phyloP scores from a whole-genome alignment of 2,888 invertebrate genomes.

The Yponomeuta cagnagella region DNA sequence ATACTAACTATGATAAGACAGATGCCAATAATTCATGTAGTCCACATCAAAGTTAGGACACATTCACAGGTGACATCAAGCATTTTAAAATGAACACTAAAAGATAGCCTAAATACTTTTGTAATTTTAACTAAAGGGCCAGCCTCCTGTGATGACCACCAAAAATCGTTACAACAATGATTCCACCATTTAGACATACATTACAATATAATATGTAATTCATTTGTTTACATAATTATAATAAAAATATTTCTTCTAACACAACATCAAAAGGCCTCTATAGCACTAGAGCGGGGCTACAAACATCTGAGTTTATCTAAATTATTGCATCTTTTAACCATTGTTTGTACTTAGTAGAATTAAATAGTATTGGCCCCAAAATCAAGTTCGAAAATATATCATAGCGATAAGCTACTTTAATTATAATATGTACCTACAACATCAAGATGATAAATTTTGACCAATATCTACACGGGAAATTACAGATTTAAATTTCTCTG shows the following conservation, averaged over 20 bases:
- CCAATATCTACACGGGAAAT: constrained; percentile 18
- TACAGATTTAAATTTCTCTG: not conserved
- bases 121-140: constrained; percentile 30
- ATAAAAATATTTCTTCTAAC: constrained; percentile 36
- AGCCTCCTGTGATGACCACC: constrained; percentile 2
- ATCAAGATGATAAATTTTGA: constrained; percentile 47
- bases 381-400: constrained; percentile 6
- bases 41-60: constrained; percentile 23
- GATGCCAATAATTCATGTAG: constrained; percentile 36
- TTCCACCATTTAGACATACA: constrained; percentile 20
- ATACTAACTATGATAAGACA: constrained; percentile 46
- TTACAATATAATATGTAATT: constrained; percentile 27
- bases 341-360: not conserved
- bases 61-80: constrained; percentile 25
- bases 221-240: constrained; percentile 27
- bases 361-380: constrained; percentile 14
- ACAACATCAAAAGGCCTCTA: constrained; percentile 39
- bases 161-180: constrained; percentile 7
- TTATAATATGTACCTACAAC: constrained; percentile 39
- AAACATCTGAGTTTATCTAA: constrained; percentile 19
- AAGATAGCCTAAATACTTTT: constrained; percentile 47
- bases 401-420: constrained; percentile 32
- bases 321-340: not conserved
- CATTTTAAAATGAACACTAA: constrained; percentile 34
- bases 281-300: constrained; percentile 30